Conservation (phyloP, 2,888 invertebrate species). For the Polydrusus tereticollis region DNA sequence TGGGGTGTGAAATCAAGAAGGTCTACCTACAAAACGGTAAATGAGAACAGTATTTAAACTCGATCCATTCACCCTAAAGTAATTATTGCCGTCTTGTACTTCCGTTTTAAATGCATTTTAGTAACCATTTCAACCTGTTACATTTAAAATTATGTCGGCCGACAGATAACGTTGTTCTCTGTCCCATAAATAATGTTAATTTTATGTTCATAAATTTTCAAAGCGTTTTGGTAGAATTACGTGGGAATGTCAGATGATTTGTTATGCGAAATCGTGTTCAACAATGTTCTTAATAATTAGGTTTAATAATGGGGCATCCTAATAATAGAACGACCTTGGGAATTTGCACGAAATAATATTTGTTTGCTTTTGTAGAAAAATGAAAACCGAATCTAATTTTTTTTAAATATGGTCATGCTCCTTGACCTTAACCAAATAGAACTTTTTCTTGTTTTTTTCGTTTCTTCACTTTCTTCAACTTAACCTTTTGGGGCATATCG, state of each 20-base stretch:
- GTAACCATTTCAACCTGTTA: conserved; percentile 9
- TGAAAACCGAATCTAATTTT: no score
- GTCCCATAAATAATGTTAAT: conserved; percentile 11
- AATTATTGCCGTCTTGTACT: not conserved
- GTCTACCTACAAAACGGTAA: no score
- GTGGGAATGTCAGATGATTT: conserved; percentile 4
- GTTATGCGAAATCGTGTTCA: not conserved
- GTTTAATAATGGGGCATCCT: no score
- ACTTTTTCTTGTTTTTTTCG: no score
- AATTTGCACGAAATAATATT: not conserved
- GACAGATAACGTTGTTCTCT: conserved; percentile 1
- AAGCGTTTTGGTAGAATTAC: conserved; percentile 17
- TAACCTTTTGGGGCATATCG: no score
- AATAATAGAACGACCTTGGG: conserved; percentile 3
- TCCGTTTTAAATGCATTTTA: conserved; percentile 10
- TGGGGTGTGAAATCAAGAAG: no score
- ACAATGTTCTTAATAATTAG: not conserved
- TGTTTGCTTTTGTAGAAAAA: not conserved
- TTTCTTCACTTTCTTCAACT: no score
- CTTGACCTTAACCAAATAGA: no score
- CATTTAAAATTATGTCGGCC: conserved; percentile 10
- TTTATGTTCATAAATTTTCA: conserved; percentile 2
- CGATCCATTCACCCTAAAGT: not conserved
- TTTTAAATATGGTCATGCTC: no score
- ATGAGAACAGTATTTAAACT: not conserved